Evolutionary conservation across 2,113 vertebrate genomes (phyloP).

Genomic region (Ciconia maguari): DNA sequence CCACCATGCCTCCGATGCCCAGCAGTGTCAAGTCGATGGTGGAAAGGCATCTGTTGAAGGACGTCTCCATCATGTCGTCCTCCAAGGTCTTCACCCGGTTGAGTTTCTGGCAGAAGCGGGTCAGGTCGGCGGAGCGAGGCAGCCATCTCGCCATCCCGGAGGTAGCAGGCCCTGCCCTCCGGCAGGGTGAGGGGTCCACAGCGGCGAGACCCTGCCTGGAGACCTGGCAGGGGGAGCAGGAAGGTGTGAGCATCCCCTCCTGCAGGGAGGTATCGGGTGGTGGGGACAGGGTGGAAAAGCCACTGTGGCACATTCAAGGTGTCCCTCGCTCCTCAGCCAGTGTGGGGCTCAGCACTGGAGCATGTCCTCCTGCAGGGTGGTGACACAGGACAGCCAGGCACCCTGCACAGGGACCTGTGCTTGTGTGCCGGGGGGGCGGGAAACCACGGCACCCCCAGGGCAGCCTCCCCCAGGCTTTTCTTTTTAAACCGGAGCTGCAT

Average conservation of each 20-base stretch:
- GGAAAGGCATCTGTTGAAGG: conserved; percentile 89
- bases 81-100: conserved; percentile 91
- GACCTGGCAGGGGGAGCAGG: not conserved
- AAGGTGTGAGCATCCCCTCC: not conserved
- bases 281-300: not conserved
- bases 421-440: not conserved
- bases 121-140: conserved; percentile 74
- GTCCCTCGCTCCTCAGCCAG: not conserved
- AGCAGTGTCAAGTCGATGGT: conserved; percentile 89
- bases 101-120: conserved; percentile 87
- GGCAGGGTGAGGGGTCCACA: not conserved
- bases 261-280: not conserved
- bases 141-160: conserved; percentile 79
- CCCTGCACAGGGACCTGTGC: fast-evolving
- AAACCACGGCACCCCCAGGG: not conserved
- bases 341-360: not conserved
- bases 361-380: not conserved
- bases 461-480: not conserved
- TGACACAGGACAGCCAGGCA: not conserved
- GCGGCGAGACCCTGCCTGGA: not conserved
- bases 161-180: fast-evolving
- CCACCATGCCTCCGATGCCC: conserved; percentile 93
- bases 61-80: conserved; percentile 88
- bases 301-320: not conserved
- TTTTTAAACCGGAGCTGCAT: not conserved